A percentile compares a stretch with the other conserved stretches of the same genome.
phyloP scores from a whole-genome alignment of 35 echinoderm and acorn worm species.

The Lytechinus pictus region DNA sequence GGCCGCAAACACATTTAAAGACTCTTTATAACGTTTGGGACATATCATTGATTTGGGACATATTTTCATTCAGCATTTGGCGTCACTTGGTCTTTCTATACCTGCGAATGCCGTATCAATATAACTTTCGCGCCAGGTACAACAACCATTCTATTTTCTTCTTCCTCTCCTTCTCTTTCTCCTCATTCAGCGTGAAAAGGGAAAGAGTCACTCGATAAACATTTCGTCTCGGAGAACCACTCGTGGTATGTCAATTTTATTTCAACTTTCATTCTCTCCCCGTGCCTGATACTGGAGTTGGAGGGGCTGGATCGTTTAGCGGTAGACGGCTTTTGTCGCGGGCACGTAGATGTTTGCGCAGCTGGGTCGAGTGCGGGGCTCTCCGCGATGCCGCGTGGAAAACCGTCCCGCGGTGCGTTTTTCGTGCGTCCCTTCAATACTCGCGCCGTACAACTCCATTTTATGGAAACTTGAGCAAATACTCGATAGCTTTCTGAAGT shows the following conservation, averaged over 20 bases:
- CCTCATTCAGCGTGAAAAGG: background rate
- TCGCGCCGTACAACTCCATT: background rate
- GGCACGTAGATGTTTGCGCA: constrained; percentile 37
- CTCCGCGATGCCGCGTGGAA: background rate
- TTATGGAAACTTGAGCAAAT: background rate
- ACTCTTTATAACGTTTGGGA: background rate
- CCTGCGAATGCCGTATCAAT: constrained; percentile 24
- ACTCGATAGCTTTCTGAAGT: background rate
- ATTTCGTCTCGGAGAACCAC: background rate
- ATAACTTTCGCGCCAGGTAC: background rate
- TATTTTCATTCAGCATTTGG: background rate
- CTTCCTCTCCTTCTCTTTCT: background rate
- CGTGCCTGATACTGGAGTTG: background rate
- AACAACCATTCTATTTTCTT: background rate
- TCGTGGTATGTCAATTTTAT: background rate
- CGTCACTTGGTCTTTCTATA: constrained; percentile 5
- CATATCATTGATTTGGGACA: background rate
- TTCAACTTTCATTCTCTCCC: constrained; percentile 4
- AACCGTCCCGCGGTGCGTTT: background rate
- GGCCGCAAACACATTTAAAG: background rate
- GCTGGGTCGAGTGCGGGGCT: background rate
- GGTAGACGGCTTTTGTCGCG: constrained; percentile 19
- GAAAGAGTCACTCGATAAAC: constrained; percentile 18
- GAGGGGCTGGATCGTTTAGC: constrained; percentile 27
- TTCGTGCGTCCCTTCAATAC: background rate